Percentiles rank a stretch among this genome's conserved stretches.
Conservation (phyloP, 2,888 invertebrate species). For the Euclidia mi region DNA sequence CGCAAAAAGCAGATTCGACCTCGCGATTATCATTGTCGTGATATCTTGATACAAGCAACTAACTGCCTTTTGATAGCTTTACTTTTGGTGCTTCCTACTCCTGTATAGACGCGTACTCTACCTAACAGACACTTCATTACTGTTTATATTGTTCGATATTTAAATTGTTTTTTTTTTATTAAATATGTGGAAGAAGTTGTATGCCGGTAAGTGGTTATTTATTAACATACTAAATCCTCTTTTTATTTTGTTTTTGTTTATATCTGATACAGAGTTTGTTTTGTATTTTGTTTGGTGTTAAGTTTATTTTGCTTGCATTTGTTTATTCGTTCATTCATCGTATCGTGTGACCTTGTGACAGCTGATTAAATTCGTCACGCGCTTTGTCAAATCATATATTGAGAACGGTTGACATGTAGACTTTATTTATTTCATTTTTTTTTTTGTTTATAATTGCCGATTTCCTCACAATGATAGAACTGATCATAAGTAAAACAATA, state of each 20-base stretch:
- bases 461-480: too few relatives aligned
- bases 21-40: conserved; percentile 83
- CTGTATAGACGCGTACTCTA: conserved; percentile 59
- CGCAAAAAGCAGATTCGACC: conserved; percentile 83
- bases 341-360: conserved; percentile 35
- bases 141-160: conserved; percentile 9
- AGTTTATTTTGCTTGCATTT: conserved; percentile 14
- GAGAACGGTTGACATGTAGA: conserved; percentile 26
- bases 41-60: conserved; percentile 83
- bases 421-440: not conserved
- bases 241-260: conserved; percentile 32
- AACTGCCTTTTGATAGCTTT: conserved; percentile 75
- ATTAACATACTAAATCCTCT: too few relatives aligned
- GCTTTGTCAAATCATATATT: conserved; percentile 34
- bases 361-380: conserved; percentile 27
- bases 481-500: too few relatives aligned
- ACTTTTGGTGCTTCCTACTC: conserved; percentile 66
- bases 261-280: not conserved
- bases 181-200: conserved; percentile 66
- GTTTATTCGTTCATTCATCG: conserved; percentile 32
- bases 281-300: conserved; percentile 33
- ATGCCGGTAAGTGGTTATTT: conserved; percentile 69
- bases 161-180: conserved; percentile 11
- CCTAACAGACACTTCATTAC: conserved; percentile 33
- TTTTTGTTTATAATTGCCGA: not conserved